Conservation (phyloP, 2,113 vertebrate species). For the Stigmatopora nigra region DNA sequence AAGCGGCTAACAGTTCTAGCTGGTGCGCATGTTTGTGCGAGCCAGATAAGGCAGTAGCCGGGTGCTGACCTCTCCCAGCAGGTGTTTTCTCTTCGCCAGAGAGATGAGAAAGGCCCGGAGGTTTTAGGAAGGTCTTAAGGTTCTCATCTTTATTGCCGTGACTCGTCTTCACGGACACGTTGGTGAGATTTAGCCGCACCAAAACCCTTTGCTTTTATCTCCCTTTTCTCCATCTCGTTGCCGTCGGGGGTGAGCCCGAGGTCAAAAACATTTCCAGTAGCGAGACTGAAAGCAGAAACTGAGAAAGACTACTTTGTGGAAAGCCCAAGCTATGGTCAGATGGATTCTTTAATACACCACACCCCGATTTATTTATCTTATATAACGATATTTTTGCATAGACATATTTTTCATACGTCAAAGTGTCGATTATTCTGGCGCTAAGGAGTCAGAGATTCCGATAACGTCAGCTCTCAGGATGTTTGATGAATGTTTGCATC, state of each 20-base stretch:
- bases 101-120: slow-evolving; percentile 12
- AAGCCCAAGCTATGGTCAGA: background rate
- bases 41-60: slow-evolving; percentile 49
- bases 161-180: slow-evolving; percentile 18
- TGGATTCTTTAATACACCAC: too few relatives aligned
- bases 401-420: background rate
- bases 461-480: background rate
- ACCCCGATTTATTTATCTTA: too few relatives aligned
- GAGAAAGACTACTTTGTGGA: background rate
- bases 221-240: slow-evolving; percentile 32
- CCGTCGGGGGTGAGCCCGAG: slow-evolving; percentile 35
- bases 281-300: slow-evolving; percentile 1
- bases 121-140: slow-evolving; percentile 22
- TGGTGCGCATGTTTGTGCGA: slow-evolving; percentile 37
- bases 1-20: slow-evolving; percentile 19
- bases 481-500: background rate
- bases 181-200: slow-evolving; percentile 30
- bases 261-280: slow-evolving; percentile 27
- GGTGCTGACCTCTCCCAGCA: slow-evolving; percentile 44
- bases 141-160: slow-evolving; percentile 31
- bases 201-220: slow-evolving; percentile 41
- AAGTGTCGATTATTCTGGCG: background rate
- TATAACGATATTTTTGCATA: background rate
- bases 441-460: background rate
- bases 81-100: slow-evolving; percentile 33